Conservation (phyloP, 2,113 vertebrate genomes). For the Desmodus rotundus region DNA sequence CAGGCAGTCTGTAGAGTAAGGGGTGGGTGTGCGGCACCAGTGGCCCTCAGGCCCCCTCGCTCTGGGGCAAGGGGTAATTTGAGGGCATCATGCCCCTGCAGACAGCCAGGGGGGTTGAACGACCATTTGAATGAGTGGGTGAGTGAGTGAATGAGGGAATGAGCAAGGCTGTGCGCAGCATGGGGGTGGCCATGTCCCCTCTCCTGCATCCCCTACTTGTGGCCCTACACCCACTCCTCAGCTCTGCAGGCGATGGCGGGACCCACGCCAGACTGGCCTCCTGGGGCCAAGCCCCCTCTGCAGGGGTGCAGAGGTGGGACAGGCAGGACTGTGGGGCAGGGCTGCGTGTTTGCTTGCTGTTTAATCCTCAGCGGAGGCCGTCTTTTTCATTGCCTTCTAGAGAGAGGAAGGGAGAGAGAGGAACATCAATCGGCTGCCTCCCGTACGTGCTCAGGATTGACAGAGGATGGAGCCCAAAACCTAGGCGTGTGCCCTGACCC, state of each 20-base stretch:
- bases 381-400: neutral
- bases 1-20: too few relatives aligned
- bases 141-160: neutral
- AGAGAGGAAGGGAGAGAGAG: neutral
- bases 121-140: accelerated
- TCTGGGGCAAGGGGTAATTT: neutral
- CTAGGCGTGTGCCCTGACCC: too few relatives aligned
- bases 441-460: too few relatives aligned
- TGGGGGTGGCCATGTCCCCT: neutral
- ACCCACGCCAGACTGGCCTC: neutral
- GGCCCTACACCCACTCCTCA: neutral
- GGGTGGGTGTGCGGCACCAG: too few relatives aligned
- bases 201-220: neutral
- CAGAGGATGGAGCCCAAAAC: too few relatives aligned
- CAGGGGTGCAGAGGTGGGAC: neutral
- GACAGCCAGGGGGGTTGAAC: accelerated
- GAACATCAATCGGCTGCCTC: neutral
- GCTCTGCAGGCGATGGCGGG: neutral
- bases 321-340: neutral
- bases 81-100: neutral
- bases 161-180: neutral
- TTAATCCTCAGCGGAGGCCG: too few relatives aligned
- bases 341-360: neutral
- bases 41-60: neutral
- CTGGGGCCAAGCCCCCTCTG: neutral